A percentile compares a stretch with the other conserved stretches of the same genome.
These are phyloP conservation scores for Cyclopterus lumpus DNA, from an alignment of 2,797 vertebrate genomes.

Conservation along the genomic window DNA sequence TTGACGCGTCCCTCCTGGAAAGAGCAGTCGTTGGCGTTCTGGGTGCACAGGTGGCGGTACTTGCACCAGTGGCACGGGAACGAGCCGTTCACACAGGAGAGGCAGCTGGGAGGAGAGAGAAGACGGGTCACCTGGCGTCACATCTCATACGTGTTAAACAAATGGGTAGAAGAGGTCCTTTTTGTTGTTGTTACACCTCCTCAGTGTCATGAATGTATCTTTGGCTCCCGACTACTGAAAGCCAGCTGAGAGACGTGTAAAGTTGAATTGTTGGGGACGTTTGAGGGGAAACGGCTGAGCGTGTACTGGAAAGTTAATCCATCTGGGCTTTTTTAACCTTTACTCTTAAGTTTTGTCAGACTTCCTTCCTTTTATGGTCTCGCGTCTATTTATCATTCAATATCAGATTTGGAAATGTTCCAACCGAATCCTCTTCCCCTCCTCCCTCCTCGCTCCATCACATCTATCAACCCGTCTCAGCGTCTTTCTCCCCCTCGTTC, in stretches of 20 bases:
- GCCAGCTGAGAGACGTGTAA: not conserved
- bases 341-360: not conserved
- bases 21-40: conserved; percentile 94
- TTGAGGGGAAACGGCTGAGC: no score
- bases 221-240: not conserved
- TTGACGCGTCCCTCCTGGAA: conserved; percentile 97
- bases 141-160: not conserved
- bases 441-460: conserved; percentile 9
- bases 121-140: not conserved
- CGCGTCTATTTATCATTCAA: conserved; percentile 15
- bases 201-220: not conserved
- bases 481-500: conserved; percentile 42
- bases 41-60: conserved; percentile 96
- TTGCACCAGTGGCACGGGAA: conserved; percentile 99
- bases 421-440: conserved; percentile 15
- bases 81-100: conserved; percentile 95
- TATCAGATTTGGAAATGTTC: conserved; percentile 20
- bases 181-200: not conserved
- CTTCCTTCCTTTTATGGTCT: not conserved
- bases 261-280: no score
- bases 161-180: not conserved
- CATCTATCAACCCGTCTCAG: conserved; percentile 31
- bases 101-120: conserved; percentile 83
- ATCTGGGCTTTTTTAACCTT: not conserved
- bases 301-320: not conserved